Base-by-base conservation (phyloP, 53 echinoderm and acorn worm species). In the Holothuria leucospilota region DNA sequence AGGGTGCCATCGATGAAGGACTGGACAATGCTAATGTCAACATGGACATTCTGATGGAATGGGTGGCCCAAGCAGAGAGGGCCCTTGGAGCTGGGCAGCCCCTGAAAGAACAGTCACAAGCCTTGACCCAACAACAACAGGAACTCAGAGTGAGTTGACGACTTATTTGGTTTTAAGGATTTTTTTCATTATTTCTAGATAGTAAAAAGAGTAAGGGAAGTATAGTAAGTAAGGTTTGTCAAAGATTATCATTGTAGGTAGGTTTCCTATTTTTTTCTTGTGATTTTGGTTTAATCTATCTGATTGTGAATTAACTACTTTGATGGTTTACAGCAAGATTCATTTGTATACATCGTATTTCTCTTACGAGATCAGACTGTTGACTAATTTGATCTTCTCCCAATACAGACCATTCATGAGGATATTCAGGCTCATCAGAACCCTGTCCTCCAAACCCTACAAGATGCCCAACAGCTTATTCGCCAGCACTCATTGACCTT, bases 381-480 rank as follows among this genome's bases (percentile, higher is more conserved):
- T 85, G 29, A 58, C 46, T 46, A 0, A 18, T 56, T 9, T 16
- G 18, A 56, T 78, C 78, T 52, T 23, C 9, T 20, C 15, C 34
- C 3, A 3, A 25, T 52, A 18, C 64, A 94, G 94, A 87, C 88
- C 39, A 87, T 95, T 69, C 92, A 99, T 68, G 94, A 95, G 75
- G 99, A 95, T 70, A 95, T 99, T 85, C 93, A 95, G 73, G 91
- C 89, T 40, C 99, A 95, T 82, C 93, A 99, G 87, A 95, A 92
- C 74, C 92, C 99, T 1, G 89, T 95, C 56, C 90, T 92, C 5
- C 95, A 95, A 71, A 89, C 95, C 14, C 71, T 92, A 14, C 95
- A 99, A 82, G 99, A 95, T 64, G 86, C 94, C 74, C 94, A 99
- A 78, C 78, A 94, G 46, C 90, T 99, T 62, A 91, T 99, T 41